A percentile compares a stretch with the other conserved stretches of the same genome.
These are phyloP conservation scores for Brachionus rotundiformis DNA, from an alignment of 1,140 invertebrate genomes.

Conservation along the genomic window DNA sequence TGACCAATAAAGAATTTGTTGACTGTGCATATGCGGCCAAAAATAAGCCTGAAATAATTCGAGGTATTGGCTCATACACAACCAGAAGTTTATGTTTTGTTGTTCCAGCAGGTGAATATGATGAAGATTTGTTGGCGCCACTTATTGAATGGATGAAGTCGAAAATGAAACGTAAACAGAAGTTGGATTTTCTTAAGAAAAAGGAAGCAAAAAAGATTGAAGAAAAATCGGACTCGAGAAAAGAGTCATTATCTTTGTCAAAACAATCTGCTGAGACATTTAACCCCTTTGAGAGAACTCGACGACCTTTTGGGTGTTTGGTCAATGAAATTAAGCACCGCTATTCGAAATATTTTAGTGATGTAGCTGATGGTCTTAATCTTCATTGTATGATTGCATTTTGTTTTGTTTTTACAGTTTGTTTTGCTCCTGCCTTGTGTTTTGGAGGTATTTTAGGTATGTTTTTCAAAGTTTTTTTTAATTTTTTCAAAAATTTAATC, in stretches of 20 bases:
- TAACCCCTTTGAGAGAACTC: conserved; percentile 73
- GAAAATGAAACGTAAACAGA: conserved; percentile 32
- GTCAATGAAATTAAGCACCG: conserved; percentile 80
- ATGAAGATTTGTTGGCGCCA: conserved; percentile 18
- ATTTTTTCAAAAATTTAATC: background rate
- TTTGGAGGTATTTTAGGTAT: conserved; percentile 85
- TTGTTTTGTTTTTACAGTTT: conserved; percentile 94
- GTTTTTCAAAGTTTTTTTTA: conserved; percentile 52
- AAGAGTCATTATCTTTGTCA: background rate
- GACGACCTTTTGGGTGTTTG: conserved; percentile 75
- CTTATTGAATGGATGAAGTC: conserved; percentile 37
- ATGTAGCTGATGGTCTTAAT: conserved; percentile 82
- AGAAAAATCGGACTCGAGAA: background rate
- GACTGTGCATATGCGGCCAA: conserved; percentile 29
- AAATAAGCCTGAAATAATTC: background rate
- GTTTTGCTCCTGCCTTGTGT: conserved; percentile 86
- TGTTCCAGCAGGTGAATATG: background rate
- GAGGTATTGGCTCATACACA: background rate
- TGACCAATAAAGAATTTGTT: conserved; percentile 48
- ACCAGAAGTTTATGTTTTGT: conserved; percentile 42
- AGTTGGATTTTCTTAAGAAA: background rate
- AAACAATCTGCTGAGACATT: background rate
- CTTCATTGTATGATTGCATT: conserved; percentile 82
- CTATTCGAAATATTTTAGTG: conserved; percentile 80
- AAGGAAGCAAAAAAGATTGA: background rate